phyloP scores from a whole-genome alignment of 2,113 vertebrate species.

The Felis chaus region DNA sequence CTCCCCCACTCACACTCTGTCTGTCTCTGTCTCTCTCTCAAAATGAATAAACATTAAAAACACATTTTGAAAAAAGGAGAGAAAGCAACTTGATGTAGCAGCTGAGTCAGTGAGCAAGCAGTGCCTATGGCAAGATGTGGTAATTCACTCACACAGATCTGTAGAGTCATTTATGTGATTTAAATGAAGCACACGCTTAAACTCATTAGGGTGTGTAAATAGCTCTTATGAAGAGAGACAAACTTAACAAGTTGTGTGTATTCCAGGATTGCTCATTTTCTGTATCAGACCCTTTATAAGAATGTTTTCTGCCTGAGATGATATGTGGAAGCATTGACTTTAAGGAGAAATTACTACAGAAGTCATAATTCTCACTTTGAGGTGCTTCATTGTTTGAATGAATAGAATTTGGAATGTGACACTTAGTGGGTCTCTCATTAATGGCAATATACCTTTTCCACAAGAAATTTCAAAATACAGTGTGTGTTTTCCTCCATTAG shows the following conservation, averaged over 20 bases:
- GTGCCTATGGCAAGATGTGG: conserved; percentile 65
- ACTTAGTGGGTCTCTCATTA: neutral
- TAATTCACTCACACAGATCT: conserved; percentile 58
- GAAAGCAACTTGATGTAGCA: conserved; percentile 73
- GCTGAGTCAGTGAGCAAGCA: conserved; percentile 69
- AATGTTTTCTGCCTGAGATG: conserved; percentile 10
- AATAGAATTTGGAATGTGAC: neutral
- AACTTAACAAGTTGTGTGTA: conserved; percentile 57
- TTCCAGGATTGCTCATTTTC: conserved; percentile 52
- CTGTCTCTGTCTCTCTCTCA: too few species aligned
- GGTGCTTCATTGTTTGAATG: neutral
- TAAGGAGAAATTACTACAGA: neutral
- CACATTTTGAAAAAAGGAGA: conserved; percentile 4
- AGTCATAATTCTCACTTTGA: neutral
- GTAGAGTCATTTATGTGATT: conserved; percentile 68
- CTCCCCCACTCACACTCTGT: too few species aligned
- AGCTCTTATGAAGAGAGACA: conserved; percentile 66
- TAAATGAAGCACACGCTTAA: conserved; percentile 62
- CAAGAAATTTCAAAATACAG: neutral
- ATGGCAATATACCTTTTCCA: neutral
- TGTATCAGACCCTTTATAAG: conserved; percentile 49
- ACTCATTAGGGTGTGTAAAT: conserved; percentile 68
- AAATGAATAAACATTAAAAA: too few species aligned
- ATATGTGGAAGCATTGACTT: neutral
- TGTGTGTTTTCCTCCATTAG: neutral